Base-by-base conservation (phyloP, 2,797 vertebrate species). In the Tapera naevia region DNA sequence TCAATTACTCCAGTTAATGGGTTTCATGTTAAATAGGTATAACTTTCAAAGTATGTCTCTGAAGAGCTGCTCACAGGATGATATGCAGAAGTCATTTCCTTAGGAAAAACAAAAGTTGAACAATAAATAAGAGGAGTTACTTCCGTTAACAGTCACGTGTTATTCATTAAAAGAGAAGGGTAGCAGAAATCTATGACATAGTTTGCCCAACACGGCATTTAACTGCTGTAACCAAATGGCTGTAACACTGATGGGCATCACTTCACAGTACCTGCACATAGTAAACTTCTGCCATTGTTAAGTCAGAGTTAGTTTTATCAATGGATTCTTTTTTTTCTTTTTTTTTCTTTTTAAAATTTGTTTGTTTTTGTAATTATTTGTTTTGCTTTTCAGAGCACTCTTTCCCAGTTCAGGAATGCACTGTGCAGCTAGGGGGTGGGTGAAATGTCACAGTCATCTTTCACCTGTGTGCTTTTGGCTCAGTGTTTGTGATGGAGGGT, bases 71-170 rank as follows among this genome's bases (percentile, higher is more conserved):
- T 98, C 98, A 97, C 70, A 98, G 97, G 98, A 98, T 98, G 96
- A 96, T 95, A 97, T 88, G 89, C 98, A 97, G 98, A 98, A 98
- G 98, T 98, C 96, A 98, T 98, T 98, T 97, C 97, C 97, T 98
- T 98, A 98, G 97, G 97, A 98, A 98, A 98, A 98, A 99, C 98
- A 98, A 98, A 98, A 98, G 98, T 98, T 98, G 99, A 98, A 98
- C 99, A 99, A 99, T 99, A 99, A 99, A 99, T 99, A 99, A 99
- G 98, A 99, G 98, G 98, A 98, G 98, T 99, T 99, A 99, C 98
- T 99, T 98, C 98, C 98, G 98, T 99, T 99, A 99, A 99, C 98
- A 99, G 99, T 99, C 99, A 98, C 97, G 88, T 98, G 98, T 99
- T 99, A 98, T 97, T 99, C 97, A 98, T 98, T 99, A 98, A 98